Base-by-base conservation (phyloP, 2,113 vertebrate genomes). In the Cheirogaleus medius region DNA sequence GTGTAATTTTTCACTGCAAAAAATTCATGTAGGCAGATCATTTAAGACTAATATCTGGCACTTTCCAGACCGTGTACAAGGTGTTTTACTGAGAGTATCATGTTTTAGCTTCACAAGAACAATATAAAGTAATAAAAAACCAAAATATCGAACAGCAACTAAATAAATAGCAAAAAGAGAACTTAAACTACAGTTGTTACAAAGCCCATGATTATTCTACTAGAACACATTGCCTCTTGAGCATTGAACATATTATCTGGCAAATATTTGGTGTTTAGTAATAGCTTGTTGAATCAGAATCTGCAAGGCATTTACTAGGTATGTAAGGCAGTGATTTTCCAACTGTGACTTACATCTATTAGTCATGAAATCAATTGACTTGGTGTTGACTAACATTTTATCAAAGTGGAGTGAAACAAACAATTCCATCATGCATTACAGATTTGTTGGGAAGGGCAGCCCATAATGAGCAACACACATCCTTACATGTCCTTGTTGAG, bases 191-290 rank as follows among this genome's bases (percentile, higher is more conserved):
- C 7, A 27, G 17, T 74, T 89, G 56, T 44, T 73, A 74, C n/a
- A 78, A 85, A 95, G 21, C 10, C 29, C 42, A 89, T 52, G 32
- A 47, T 52, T n/a, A 1, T 87, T 85, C 21, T 78, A 37, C 71
- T 91, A 23, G 54, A 78, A 8, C n/a, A 91, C 14, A 23, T 10
- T 90, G 20, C 20, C 52, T 91, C 60, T 12, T 63, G 15, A 92
- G 74, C 13, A 84, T 0, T 49, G 29, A 77, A 81, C 13, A 71
- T 2, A 83, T 0, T 37, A 73, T 25, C 21, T 37, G 42, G n/a
- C 20, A 94, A 74, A 81, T 87, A 96, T 87, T 82, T 78, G 32
- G 13, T 86, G 6, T 85, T 95, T 82, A 82, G 88, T 37, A 77
- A 92, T 82, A 37, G 25, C 6, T 60, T 89, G 1, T 68, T 91